Conservation (phyloP, 2,113 vertebrate genomes). For the Gallinago media region DNA sequence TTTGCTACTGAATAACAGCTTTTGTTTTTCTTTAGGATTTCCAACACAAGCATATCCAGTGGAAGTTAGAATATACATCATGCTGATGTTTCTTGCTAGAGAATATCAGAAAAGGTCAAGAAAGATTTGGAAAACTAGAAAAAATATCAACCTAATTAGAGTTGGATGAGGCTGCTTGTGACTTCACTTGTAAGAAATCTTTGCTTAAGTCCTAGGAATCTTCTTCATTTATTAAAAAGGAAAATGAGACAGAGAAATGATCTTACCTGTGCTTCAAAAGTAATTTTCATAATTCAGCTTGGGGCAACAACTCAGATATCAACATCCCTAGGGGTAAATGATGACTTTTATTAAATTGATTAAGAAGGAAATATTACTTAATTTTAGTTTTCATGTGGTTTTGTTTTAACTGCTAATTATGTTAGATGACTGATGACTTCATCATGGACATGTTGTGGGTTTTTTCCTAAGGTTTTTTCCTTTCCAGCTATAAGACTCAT, state of each 20-base stretch:
- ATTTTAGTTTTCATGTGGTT: constrained; percentile 13
- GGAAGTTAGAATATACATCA: neutral
- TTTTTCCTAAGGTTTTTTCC: neutral
- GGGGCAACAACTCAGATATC: neutral
- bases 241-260: neutral
- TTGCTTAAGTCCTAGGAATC: neutral
- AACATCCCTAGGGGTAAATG: neutral
- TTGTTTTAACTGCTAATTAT: constrained; percentile 38
- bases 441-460: neutral
- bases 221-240: neutral
- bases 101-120: neutral
- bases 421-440: constrained; percentile 17
- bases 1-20: neutral
- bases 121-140: neutral
- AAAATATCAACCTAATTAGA: neutral
- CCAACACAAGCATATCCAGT: neutral
- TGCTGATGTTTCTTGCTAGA: neutral
- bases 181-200: neutral
- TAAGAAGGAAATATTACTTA: neutral
- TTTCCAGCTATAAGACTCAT: neutral
- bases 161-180: neutral
- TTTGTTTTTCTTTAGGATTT: neutral
- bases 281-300: neutral
- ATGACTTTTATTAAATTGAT: constrained; percentile 24
- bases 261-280: neutral